Conservation (phyloP, 2,113 vertebrate species). For the Uropsilus gracilis region DNA sequence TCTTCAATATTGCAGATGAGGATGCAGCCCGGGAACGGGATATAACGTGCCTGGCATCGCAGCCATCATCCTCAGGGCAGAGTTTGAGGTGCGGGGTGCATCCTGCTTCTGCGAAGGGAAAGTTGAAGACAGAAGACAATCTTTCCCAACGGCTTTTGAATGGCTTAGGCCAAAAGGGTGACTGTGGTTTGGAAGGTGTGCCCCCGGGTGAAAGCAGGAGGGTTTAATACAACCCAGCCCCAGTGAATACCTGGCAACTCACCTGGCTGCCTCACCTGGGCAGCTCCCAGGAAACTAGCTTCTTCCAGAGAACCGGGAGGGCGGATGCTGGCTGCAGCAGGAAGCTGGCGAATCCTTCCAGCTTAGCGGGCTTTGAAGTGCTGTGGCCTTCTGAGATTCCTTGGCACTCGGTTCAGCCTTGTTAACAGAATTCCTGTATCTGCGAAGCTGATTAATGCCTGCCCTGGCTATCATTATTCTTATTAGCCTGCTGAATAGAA, state of each 20-base stretch:
- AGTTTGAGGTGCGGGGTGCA: neutral
- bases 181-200: neutral
- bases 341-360: neutral
- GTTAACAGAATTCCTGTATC: conserved; percentile 80
- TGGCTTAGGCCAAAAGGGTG: neutral
- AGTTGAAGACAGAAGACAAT: neutral
- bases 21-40: neutral
- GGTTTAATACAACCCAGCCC: too few relatives aligned
- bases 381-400: conserved; percentile 73
- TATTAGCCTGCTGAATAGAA: conserved; percentile 75
- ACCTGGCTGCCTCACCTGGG: neutral
- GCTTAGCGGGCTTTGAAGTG: conserved; percentile 66
- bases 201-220: neutral
- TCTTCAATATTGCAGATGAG: neutral
- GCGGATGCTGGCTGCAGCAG: neutral
- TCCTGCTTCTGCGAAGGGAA: neutral
- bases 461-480: conserved; percentile 79
- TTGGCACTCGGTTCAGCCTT: conserved; percentile 77
- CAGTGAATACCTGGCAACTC: neutral
- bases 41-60: neutral
- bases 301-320: too few relatives aligned
- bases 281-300: too few relatives aligned
- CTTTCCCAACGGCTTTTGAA: neutral
- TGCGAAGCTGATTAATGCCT: conserved; percentile 81
- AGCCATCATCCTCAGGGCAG: too few relatives aligned